Conservation (phyloP, 1,140 invertebrate genomes). For the Neodiprion lecontei region DNA sequence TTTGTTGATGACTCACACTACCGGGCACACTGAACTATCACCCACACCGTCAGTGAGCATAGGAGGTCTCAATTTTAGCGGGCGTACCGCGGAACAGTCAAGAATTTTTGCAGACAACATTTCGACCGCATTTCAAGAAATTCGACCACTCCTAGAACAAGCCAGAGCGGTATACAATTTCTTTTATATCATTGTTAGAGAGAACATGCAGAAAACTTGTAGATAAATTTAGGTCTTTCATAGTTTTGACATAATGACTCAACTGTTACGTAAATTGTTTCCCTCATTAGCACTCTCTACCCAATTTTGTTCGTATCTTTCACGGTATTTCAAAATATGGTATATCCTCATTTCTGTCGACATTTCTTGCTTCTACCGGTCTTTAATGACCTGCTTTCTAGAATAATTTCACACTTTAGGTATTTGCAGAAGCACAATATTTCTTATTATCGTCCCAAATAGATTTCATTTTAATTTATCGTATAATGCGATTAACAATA, state of each 20-base stretch:
- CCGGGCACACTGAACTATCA: background rate
- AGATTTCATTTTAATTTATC: too few species aligned
- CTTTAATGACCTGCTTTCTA: too few species aligned
- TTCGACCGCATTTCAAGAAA: slow-evolving; percentile 61
- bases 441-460: too few species aligned
- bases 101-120: slow-evolving; percentile 61
- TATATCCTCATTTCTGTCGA: background rate
- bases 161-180: slow-evolving; percentile 49
- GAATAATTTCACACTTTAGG: too few species aligned
- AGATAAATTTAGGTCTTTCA: slow-evolving; percentile 37
- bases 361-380: too few species aligned
- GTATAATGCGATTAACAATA: too few species aligned
- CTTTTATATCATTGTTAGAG: slow-evolving; percentile 38
- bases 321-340: background rate
- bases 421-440: too few species aligned
- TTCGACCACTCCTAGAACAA: slow-evolving; percentile 61
- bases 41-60: background rate
- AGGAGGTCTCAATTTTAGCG: slow-evolving; percentile 45
- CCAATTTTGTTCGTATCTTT: background rate
- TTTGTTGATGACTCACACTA: background rate
- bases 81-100: slow-evolving; percentile 55
- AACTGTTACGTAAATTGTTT: background rate
- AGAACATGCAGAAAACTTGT: slow-evolving; percentile 10
- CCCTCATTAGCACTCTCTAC: too few species aligned
- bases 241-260: slow-evolving; percentile 37